Base-by-base conservation (phyloP, 2,888 invertebrate genomes). In the Eumerus sabulonum region DNA sequence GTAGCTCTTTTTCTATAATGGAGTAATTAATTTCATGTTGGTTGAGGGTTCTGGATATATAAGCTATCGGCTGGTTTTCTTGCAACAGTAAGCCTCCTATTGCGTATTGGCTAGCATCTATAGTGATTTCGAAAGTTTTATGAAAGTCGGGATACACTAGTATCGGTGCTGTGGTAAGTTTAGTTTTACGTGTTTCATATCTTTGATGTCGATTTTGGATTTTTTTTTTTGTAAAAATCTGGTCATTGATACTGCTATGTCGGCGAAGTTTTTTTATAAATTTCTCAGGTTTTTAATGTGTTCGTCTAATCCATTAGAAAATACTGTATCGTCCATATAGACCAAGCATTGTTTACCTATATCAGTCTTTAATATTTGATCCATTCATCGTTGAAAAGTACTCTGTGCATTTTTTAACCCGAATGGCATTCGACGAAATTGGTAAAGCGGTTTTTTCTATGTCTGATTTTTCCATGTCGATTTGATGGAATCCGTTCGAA, bases 321-420 rank as follows among this genome's bases (percentile, higher is more conserved):
- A 67, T 3, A 67, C 18, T 9, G 86, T 83, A 53, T 85, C 85
- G 51, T 86, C 86, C 60, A 85, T 81, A 66, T 85, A 87, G 1
- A 85, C 83, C 5, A 86, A 82, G 48, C 84, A 84, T 42, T 68
- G 63, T 11, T 73, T 82, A 5, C 82, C 82, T 68, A 83, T 82
- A 1, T 84, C 5, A n/a, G 83, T 84, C 11, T 73, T 47, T 3
- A 85, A 53, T 12, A 84, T 76, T 4, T 68, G 63, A 19, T 85
- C 82, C 83, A 85, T 84, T n/a, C 83, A 14, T n/a, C 83, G 18
- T 48, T 73, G 59, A 35, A 53, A 66, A 7, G 67, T 59, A 42
- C 18, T 45, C 4, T 42, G 51, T 7, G 51, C 67, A 12, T 51
- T 59, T 17, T 59, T 59, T 7, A 59, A 14, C 19, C 64, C 59